Conservation (phyloP, 1,140 invertebrate genomes). For the Lordiphosa clarofinis region DNA sequence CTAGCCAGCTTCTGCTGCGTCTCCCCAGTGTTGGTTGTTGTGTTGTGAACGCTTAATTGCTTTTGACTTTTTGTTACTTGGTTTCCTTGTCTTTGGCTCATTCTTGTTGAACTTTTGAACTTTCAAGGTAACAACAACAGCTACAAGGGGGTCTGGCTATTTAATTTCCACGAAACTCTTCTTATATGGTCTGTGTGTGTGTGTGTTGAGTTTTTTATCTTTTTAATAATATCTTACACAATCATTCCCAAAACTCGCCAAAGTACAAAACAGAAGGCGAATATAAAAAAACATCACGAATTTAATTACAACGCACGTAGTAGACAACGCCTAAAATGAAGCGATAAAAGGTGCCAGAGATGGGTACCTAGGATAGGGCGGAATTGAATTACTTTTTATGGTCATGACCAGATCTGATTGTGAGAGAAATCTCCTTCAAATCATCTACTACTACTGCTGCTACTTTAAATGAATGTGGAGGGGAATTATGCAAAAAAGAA, state of each 20-base stretch:
- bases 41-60: slow-evolving; percentile 56
- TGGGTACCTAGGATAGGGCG: neutral
- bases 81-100: slow-evolving; percentile 47
- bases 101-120: slow-evolving; percentile 57
- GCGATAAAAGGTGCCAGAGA: slow-evolving; percentile 24
- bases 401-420: slow-evolving; percentile 10
- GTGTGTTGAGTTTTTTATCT: slow-evolving; percentile 39
- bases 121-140: slow-evolving; percentile 55
- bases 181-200: slow-evolving; percentile 3
- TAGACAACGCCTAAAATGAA: slow-evolving; percentile 38
- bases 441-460: slow-evolving; percentile 11
- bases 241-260: slow-evolving; percentile 22
- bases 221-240: slow-evolving; percentile 55
- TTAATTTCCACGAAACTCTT: slow-evolving; percentile 38
- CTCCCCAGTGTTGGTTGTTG: slow-evolving; percentile 23
- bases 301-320: slow-evolving; percentile 58
- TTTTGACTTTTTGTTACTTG: slow-evolving; percentile 47
- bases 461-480: slow-evolving; percentile 27
- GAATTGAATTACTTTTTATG: slow-evolving; percentile 13
- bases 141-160: slow-evolving; percentile 9
- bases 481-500: slow-evolving; percentile 50
- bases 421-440: slow-evolving; percentile 10
- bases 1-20: slow-evolving; percentile 22
- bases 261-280: slow-evolving; percentile 18
- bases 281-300: slow-evolving; percentile 50